Evolutionary conservation across 2,797 vertebrate species (phyloP).

Genomic region (Avahi laniger): DNA sequence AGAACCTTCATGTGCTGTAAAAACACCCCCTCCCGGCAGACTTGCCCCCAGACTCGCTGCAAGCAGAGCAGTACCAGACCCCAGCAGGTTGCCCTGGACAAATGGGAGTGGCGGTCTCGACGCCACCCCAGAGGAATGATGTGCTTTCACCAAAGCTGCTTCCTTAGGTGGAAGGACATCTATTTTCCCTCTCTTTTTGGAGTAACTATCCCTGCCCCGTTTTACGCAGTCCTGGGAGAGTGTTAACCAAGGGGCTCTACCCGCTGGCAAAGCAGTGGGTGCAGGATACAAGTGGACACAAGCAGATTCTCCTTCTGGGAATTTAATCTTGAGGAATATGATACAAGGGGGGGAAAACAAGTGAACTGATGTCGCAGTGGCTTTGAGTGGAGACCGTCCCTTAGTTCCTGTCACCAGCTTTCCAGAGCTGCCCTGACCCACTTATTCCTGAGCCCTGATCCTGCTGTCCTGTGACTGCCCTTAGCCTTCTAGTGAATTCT

Average conservation of each 20-base stretch:
- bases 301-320: background rate
- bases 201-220: background rate
- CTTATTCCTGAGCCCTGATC: background rate
- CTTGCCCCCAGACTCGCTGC: background rate
- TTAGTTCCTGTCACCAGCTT: background rate
- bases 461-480: background rate
- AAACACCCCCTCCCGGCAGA: background rate
- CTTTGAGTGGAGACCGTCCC: background rate
- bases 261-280: background rate
- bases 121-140: background rate
- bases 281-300: background rate
- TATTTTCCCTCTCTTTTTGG: background rate
- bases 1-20: background rate
- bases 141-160: too few species aligned
- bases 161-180: background rate
- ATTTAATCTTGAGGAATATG: background rate
- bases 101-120: background rate
- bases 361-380: too few species aligned
- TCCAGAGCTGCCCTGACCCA: background rate
- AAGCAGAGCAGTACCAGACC: background rate
- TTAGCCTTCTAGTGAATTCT: background rate
- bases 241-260: background rate
- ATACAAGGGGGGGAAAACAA: rapidly evolving
- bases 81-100: background rate
- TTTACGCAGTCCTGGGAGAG: background rate